A percentile compares a stretch with the other conserved stretches of the same genome.
phyloP scores from a whole-genome alignment of 2,113 vertebrate genomes.

The Lepus timidus region DNA sequence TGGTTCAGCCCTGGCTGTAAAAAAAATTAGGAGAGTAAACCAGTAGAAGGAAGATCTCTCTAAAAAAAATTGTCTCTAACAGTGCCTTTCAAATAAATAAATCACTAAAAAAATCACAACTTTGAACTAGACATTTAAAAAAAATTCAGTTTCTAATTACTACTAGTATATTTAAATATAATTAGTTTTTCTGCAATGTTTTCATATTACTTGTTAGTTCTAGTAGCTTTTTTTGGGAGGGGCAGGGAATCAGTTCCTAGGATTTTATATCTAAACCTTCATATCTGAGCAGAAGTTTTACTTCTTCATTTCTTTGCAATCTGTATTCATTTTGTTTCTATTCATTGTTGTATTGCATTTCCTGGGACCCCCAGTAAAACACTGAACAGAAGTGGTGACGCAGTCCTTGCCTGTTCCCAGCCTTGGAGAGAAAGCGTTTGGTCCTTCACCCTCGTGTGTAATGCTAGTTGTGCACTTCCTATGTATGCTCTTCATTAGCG shows the following conservation, averaged over 20 bases:
- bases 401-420: not conserved
- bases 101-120: no score
- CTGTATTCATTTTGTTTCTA: not conserved
- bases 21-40: no score
- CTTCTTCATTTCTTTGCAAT: not conserved
- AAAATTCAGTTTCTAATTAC: constrained; percentile 23
- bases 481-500: not conserved
- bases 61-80: no score
- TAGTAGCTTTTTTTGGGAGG: not conserved
- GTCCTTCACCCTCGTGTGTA: not conserved
- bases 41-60: no score
- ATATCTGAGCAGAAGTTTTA: not conserved
- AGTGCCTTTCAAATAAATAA: no score
- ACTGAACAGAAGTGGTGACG: not conserved
- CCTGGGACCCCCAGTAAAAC: not conserved
- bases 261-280: not conserved
- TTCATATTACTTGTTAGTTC: not conserved
- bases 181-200: not conserved
- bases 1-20: no score
- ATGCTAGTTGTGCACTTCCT: not conserved
- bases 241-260: not conserved
- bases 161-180: not conserved
- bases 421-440: not conserved
- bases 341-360: not conserved
- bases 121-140: not conserved